Percentiles rank a stretch among this genome's conserved stretches.
Evolutionary conservation across 2,888 invertebrate species (phyloP).

Genomic region (Apomyelois bistriatella): DNA sequence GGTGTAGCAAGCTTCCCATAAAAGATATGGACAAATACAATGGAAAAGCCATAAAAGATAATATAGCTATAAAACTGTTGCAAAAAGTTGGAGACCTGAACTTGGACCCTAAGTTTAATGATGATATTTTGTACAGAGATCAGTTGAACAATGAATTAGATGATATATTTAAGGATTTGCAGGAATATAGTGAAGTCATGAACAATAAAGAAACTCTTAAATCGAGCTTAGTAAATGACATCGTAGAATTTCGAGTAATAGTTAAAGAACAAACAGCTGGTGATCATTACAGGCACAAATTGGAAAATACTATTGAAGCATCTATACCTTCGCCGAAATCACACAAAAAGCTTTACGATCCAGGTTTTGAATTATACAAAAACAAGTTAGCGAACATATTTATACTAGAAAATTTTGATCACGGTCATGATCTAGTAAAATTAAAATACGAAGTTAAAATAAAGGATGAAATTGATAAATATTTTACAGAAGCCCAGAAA

Average conservation of each 20-base stretch:
- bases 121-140: slow-evolving; percentile 41
- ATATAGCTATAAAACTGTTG: slow-evolving; percentile 40
- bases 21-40: slow-evolving; percentile 26
- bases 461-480: slow-evolving; percentile 41
- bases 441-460: slow-evolving; percentile 42
- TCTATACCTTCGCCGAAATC: slow-evolving; percentile 42
- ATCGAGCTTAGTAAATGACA: slow-evolving; percentile 32
- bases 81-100: slow-evolving; percentile 48
- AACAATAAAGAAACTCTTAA: slow-evolving; percentile 36
- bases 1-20: slow-evolving; percentile 48
- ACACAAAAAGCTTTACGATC: slow-evolving; percentile 31
- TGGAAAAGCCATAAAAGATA: slow-evolving; percentile 33
- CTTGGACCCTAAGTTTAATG: slow-evolving; percentile 38
- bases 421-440: slow-evolving; percentile 40
- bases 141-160: slow-evolving; percentile 44
- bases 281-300: slow-evolving; percentile 43
- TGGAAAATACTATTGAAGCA: slow-evolving; percentile 45
- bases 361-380: slow-evolving; percentile 56
- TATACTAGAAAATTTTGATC: slow-evolving; percentile 57
- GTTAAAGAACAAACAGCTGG: slow-evolving; percentile 41
- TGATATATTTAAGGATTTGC: slow-evolving; percentile 36
- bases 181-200: slow-evolving; percentile 28
- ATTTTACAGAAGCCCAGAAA: slow-evolving; percentile 37
- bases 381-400: slow-evolving; percentile 47
- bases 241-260: slow-evolving; percentile 37